Base-by-base conservation (phyloP, 2,888 invertebrate species). In the Brachyptera risi region DNA sequence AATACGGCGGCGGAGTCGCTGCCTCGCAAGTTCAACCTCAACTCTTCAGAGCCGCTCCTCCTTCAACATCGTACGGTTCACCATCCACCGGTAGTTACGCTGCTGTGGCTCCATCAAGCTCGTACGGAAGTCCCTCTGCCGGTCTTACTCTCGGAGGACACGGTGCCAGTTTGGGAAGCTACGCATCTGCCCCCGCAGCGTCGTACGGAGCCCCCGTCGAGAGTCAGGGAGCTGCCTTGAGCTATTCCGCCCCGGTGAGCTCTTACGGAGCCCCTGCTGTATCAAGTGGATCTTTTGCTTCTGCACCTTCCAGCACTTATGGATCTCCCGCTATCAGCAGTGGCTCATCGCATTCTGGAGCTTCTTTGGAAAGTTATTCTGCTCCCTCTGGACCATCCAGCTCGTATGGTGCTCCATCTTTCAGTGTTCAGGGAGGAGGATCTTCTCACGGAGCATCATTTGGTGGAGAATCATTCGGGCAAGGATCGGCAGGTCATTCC, bases 271-370 rank as follows among this genome's bases (percentile, higher is more conserved):
- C 57, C 2, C 60, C 60, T 1, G 27, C 50, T 4, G n/a, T 1
- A 21, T 31, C 31, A 7, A 11, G 31, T 7, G 31, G 47, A 9
- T 47, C 23, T 21, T 47, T 24, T n/a, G n/a, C 21, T 24, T 47
- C 47, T 23, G 21, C 47, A 47, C 47, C 47, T n/a, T 47, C 47
- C 2, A 21, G 19, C 47, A 19, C 40, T 3, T 62, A 58, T 38
- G 51, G 51, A 23, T 42, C 62, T 9, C 62, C 62, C 15, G 42
- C 59, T 21, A 47, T 9, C 11, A n/a, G n/a, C n/a, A n/a, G n/a
- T 47, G 23, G 2, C 24, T 24, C 47, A 3, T n/a, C 9, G 4
- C 47, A 24, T 24, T 24, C 24, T 47, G 23, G n/a, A 13, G 21
- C 24, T 23, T 24, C 2, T 21, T n/a, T n/a, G 47, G 23, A n/a